Conservation (phyloP, 2,797 vertebrate genomes). For the Neoniphon sammara region DNA sequence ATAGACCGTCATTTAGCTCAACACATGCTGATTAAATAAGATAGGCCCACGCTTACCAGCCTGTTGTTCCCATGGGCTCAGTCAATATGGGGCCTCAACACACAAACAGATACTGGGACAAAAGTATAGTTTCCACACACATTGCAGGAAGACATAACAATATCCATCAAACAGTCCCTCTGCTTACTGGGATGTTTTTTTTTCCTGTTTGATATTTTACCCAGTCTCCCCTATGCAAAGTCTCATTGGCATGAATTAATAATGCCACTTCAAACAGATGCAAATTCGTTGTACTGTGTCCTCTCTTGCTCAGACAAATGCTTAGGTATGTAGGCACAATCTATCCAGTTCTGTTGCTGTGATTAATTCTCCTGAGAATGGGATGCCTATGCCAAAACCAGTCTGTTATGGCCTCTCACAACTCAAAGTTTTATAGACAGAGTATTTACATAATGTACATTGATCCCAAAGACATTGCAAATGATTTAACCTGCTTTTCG, state of each 20-base stretch:
- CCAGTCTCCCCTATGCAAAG: conserved; percentile 65
- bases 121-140: conserved; percentile 50
- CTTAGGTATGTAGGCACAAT: conserved; percentile 75
- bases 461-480: conserved; percentile 51
- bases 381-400: conserved; percentile 55
- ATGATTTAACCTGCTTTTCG: conserved; percentile 14
- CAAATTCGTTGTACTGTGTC: conserved; percentile 77
- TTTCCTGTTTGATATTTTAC: conserved; percentile 51
- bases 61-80: conserved; percentile 62
- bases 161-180: conserved; percentile 60
- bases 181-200: conserved; percentile 48
- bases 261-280: conserved; percentile 83
- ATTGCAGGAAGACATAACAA: conserved; percentile 48
- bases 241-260: conserved; percentile 82
- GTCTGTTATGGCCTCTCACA: conserved; percentile 57
- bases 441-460: conserved; percentile 61
- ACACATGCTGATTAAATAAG: conserved; percentile 84
- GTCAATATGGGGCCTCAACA: conserved; percentile 53
- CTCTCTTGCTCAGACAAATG: conserved; percentile 78
- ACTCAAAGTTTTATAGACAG: conserved; percentile 54
- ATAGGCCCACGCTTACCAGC: conserved; percentile 65
- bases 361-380: conserved; percentile 63
- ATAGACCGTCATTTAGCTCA: conserved; percentile 76
- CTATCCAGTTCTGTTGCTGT: conserved; percentile 61
- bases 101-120: conserved; percentile 56